Conservation (phyloP, 2,113 vertebrate genomes). For the Callionymus lyra region DNA sequence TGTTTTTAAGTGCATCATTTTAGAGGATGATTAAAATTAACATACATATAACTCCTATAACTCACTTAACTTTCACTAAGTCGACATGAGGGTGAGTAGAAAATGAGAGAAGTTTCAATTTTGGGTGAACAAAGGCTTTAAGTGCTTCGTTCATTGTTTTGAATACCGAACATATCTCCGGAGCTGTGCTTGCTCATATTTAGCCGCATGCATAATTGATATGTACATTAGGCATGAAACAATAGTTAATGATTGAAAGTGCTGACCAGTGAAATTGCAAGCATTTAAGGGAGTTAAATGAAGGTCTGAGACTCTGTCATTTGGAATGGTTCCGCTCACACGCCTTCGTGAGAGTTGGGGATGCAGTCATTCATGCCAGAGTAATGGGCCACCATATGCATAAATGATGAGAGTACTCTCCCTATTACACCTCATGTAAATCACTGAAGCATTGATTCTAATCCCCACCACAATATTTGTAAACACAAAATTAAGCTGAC, state of each 20-base stretch:
- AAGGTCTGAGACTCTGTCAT: conserved; percentile 30
- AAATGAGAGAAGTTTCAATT: too few relatives aligned
- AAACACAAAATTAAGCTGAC: too few relatives aligned
- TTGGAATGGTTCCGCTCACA: conserved; percentile 24
- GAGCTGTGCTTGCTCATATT: conserved; percentile 21
- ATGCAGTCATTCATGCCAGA: conserved; percentile 26
- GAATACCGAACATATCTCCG: too few relatives aligned
- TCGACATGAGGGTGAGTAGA: too few relatives aligned
- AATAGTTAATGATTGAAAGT: conserved; percentile 48
- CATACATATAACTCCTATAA: too few relatives aligned
- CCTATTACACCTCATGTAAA: conserved; percentile 26
- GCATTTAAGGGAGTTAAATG: conserved; percentile 36
- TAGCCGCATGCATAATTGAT: conserved; percentile 48
- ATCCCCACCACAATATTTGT: too few relatives aligned
- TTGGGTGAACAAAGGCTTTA: too few relatives aligned
- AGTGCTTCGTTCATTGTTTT: too few relatives aligned
- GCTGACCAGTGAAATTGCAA: conserved; percentile 47
- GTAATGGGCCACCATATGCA: conserved; percentile 41
- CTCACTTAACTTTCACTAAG: conserved; percentile 15
- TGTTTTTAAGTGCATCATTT: too few relatives aligned
- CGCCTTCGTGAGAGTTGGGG: conserved; percentile 20
- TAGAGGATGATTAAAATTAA: too few relatives aligned
- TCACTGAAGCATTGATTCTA: conserved; percentile 2
- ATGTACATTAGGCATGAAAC: conserved; percentile 44
- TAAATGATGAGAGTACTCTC: conserved; percentile 39